Conservation (phyloP, 2,888 invertebrate genomes). For the Pseudoips prasinana region DNA sequence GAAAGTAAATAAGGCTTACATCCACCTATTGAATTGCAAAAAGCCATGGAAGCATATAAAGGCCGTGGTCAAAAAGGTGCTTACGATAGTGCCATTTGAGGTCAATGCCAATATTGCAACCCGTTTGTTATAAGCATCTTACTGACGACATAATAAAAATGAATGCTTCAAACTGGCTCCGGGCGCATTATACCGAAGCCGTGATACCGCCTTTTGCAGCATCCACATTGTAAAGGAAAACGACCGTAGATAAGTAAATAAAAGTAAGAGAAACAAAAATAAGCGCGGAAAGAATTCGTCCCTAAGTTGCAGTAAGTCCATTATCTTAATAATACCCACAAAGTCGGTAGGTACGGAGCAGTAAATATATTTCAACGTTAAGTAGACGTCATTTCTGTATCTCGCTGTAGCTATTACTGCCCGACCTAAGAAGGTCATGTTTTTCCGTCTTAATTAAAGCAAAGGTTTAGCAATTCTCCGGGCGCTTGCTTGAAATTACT, state of each 20-base stretch:
- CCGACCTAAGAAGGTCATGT: constrained; percentile 40
- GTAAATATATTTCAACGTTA: constrained; percentile 15
- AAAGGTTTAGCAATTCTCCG: constrained; percentile 40
- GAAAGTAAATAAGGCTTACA: too few relatives aligned
- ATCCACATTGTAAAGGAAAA: constrained; percentile 1
- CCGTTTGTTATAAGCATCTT: too few relatives aligned
- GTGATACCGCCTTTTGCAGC: neutral
- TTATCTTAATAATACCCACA: constrained; percentile 11
- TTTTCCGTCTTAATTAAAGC: constrained; percentile 54
- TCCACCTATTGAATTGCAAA: too few relatives aligned
- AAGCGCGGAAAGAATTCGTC: constrained; percentile 3
- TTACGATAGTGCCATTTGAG: too few relatives aligned
- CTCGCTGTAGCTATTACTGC: constrained; percentile 24
- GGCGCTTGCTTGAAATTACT: constrained; percentile 44
- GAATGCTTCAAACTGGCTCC: too few relatives aligned
- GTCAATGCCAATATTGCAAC: too few relatives aligned
- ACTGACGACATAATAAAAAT: too few relatives aligned
- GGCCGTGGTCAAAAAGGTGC: too few relatives aligned
- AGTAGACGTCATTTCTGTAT: constrained; percentile 15
- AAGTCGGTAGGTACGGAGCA: constrained; percentile 5
- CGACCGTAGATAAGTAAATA: neutral
- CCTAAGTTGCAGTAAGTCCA: constrained; percentile 3
- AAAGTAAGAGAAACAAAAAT: constrained; percentile 3
- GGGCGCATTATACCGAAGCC: neutral
- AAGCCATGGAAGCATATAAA: too few relatives aligned